These are phyloP conservation scores for Pseudois nayaur DNA, from an alignment of 2,113 vertebrate species.

Conservation along the genomic window DNA sequence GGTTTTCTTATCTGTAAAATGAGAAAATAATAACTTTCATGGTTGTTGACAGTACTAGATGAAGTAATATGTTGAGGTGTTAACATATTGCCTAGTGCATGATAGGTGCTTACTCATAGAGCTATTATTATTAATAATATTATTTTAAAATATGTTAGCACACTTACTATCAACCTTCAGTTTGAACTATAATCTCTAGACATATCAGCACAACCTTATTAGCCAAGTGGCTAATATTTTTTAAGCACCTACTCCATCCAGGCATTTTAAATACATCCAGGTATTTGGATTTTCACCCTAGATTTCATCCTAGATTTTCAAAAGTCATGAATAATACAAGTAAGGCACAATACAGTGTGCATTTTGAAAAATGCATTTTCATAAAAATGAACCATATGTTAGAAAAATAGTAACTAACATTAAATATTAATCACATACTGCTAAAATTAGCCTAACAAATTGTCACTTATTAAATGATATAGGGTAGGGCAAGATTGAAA, in stretches of 20 bases:
- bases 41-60: background rate
- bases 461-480: background rate
- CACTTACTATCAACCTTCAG: background rate
- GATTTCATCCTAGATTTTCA: constrained; percentile 38
- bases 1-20: background rate
- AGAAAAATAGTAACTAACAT: background rate
- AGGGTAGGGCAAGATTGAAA: background rate
- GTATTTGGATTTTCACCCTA: background rate
- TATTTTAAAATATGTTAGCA: background rate
- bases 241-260: background rate
- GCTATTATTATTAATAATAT: background rate
- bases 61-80: background rate
- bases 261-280: background rate
- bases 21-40: background rate
- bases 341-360: background rate
- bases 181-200: background rate
- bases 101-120: background rate
- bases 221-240: constrained; percentile 15
- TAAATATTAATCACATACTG: background rate
- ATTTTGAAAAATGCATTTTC: background rate
- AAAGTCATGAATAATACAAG: background rate
- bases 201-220: background rate
- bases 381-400: background rate
- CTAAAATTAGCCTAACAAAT: background rate
- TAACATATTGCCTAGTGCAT: background rate